Percentiles rank a stretch among this genome's conserved stretches.
phyloP scores from a whole-genome alignment of 1,140 invertebrate species.

The Papilio glaucus region DNA sequence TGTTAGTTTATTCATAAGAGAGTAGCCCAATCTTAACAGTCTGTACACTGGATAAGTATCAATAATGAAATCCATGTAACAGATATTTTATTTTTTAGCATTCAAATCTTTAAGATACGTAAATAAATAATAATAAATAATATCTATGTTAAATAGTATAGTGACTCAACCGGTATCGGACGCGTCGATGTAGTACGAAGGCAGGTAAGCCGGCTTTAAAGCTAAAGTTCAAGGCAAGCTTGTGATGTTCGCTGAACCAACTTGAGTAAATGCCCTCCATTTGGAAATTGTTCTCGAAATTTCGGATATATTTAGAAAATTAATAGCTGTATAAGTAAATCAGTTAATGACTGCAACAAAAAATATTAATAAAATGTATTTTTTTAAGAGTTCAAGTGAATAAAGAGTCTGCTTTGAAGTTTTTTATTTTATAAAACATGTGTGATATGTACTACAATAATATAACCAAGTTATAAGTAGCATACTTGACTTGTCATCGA shows the following conservation, averaged over 20 bases:
- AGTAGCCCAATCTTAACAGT: not conserved
- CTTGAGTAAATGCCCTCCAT: slow-evolving; percentile 21
- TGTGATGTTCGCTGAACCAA: slow-evolving; percentile 22
- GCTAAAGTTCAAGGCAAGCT: slow-evolving; percentile 36
- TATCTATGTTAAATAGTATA: slow-evolving; percentile 5
- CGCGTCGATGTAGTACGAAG: not conserved
- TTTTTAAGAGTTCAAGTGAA: not conserved
- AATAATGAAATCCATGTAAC: not conserved
- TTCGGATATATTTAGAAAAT: not conserved
- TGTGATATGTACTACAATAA: no score
- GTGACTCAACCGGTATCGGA: slow-evolving; percentile 27
- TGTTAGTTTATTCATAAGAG: not conserved
- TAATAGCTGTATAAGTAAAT: not conserved
- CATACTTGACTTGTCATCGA: no score
- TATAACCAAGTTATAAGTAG: no score
- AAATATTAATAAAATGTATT: not conserved
- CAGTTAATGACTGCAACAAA: not conserved
- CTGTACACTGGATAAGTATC: not conserved
- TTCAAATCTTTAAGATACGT: not conserved
- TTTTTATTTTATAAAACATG: no score
- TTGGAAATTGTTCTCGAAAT: slow-evolving; percentile 10
- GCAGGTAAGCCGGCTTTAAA: slow-evolving; percentile 16
- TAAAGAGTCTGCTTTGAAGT: no score
- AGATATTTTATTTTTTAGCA: not conserved
- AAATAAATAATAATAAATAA: not conserved